Conservation (phyloP, 2,797 vertebrate species). For the Syngnathus acus region DNA sequence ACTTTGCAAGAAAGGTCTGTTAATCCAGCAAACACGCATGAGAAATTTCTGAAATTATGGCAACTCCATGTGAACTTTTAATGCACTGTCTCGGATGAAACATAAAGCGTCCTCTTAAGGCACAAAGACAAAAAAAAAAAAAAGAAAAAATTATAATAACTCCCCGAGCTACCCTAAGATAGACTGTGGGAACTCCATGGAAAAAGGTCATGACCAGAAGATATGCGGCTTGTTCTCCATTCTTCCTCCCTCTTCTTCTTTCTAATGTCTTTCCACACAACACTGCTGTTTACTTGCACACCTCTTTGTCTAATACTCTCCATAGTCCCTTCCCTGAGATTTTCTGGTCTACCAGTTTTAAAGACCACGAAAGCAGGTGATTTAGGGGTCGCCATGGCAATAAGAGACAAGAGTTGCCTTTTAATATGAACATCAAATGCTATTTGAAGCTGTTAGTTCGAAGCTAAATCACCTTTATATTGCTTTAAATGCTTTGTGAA, state of each 20-base stretch:
- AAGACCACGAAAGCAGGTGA: not conserved
- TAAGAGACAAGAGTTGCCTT: not conserved
- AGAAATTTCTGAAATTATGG: not conserved
- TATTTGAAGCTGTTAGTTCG: not conserved
- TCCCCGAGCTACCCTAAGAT: conserved; percentile 21
- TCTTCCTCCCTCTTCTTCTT: conserved; percentile 20
- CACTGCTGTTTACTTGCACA: conserved; percentile 11
- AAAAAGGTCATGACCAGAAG: conserved; percentile 53
- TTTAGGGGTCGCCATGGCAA: not conserved
- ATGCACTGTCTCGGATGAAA: conserved; percentile 15
- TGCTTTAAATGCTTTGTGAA: not conserved
- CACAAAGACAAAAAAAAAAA: conserved; percentile 11
- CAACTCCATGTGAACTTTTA: conserved; percentile 10
- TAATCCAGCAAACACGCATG: not conserved
- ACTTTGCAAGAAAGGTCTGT: not conserved
- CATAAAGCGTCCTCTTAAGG: conserved; percentile 8
- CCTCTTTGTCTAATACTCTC: not conserved
- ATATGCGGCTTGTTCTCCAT: conserved; percentile 25
- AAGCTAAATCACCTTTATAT: not conserved
- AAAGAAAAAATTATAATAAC: conserved; percentile 12
- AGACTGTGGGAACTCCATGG: conserved; percentile 62
- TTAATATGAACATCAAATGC: not conserved
- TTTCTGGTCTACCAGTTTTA: not conserved
- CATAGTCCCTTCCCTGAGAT: not conserved
- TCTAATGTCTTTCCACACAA: conserved; percentile 22